Evolutionary conservation across 2,113 vertebrate species (phyloP), one percentile per base, ranked within the genome.

Genomic region (Cebidichthys violaceus): DNA sequence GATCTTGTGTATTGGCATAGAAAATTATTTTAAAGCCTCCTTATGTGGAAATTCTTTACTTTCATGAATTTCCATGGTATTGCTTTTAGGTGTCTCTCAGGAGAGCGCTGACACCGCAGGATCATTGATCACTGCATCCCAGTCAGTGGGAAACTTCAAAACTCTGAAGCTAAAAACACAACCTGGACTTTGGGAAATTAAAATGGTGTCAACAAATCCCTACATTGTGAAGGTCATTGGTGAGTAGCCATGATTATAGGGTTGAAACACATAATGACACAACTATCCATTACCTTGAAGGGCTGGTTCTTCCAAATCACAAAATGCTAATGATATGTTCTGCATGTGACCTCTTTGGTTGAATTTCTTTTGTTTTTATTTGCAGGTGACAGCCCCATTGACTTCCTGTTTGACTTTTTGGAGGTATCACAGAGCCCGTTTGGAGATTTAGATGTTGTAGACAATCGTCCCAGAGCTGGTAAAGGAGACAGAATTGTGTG

Each of bases 141-240:
- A 67, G 66, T 68, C 47, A 0, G 88, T 92, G 47, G 91, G 91
- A 60, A 94, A 93, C 61, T 77, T 94, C 59, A 4, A 33, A 35
- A 88, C 47, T 9, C 54, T 94, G 60, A 22, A 52, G 55, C 79
- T 94, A 4, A 79, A 70, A 7, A 75, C 67, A 9, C 29, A 82
- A 75, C 65, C 17, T 29, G 94, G 94, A 73, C 27, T 2, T 11
- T 95, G 94, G 93, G 31, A 83, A 67, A 83, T 93, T 0, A 61
- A 6, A 20, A 76, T 94, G 14, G 31, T 13, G 50, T 92, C 92
- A 8, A 61, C 65, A 14, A 68, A 83, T 20, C 37, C 86, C 22
- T 93, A 90, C 87, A 84, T 65, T 17, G 67, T 94, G 31, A 95
- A 87, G 70, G 86, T 94, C 22, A 70, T 82, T 41, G 93, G 94